A percentile compares a stretch with the other conserved stretches of the same genome.
Evolutionary conservation across 2,797 vertebrate species (phyloP).

Genomic region (Sylvilagus floridanus): DNA sequence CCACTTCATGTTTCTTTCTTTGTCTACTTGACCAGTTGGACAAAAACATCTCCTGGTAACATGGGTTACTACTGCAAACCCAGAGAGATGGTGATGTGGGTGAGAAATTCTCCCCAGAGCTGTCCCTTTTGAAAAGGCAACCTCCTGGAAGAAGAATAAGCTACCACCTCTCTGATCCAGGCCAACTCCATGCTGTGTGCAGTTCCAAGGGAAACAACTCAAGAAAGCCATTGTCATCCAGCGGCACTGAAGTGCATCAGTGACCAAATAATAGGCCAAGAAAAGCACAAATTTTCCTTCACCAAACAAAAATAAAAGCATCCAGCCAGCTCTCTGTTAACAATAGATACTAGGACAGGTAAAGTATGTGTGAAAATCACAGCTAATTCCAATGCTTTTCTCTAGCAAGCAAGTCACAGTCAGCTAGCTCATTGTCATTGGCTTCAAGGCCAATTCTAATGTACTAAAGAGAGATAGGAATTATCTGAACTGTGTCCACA

Average conservation of each 20-base stretch:
- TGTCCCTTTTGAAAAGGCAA: background rate
- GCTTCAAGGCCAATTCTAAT: conserved; percentile 51
- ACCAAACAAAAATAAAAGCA: conserved; percentile 14
- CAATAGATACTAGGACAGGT: background rate
- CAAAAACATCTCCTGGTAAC: background rate
- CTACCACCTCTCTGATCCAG: background rate
- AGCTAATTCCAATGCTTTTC: conserved; percentile 47
- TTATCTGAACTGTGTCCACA: background rate
- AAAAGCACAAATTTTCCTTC: conserved; percentile 42
- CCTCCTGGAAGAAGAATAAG: background rate
- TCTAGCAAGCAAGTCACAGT: conserved; percentile 15
- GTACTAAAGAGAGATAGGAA: conserved; percentile 55
- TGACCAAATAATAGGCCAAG: background rate
- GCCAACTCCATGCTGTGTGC: background rate
- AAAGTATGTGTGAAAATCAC: conserved; percentile 21
- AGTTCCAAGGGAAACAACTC: background rate
- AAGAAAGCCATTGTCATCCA: background rate
- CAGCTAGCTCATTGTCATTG: conserved; percentile 68
- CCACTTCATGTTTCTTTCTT: background rate
- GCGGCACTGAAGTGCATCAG: background rate
- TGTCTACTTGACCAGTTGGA: background rate
- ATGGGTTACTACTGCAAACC: background rate
- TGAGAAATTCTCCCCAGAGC: background rate
- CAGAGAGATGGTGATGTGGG: background rate
- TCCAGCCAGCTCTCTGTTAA: conserved; percentile 10